Base-by-base conservation (phyloP, 2,113 vertebrate species). In the Tringa solitaria region DNA sequence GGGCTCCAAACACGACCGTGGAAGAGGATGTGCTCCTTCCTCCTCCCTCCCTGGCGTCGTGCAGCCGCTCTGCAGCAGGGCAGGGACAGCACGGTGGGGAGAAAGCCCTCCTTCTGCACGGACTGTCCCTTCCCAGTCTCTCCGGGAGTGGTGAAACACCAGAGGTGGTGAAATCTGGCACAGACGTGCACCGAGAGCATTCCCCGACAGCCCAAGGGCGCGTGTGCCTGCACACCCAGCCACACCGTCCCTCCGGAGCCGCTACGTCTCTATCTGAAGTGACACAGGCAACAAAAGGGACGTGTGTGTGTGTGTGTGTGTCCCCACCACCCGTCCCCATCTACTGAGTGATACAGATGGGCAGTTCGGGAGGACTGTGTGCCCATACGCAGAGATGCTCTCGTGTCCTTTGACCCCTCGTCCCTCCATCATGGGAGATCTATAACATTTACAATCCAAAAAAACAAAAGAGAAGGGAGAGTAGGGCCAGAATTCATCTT, bases 361-460 rank as follows among this genome's bases (percentile, higher is more conserved):
- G 81, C 91, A 92, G 53, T 16, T 90, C 37, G 8, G 86, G 91
- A 96, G 94, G 87, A 87, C 70, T 56, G 67, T 56, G 83, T 82
- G 65, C 88, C 93, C 93, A 87, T 86, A 93, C 90, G 93, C 95
- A 95, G 93, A 98, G 97, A 96, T 95, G 96, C 97, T 97, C 95
- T 53, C 22, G 6, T 72, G 97, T 97, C 97, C 98, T 98, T 94
- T 98, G 98, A 98, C 98, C 98, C 90, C 83, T 56, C 72, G 18
- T 97, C 98, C 97, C 95, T 98, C 98, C 98, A 98, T 98, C 98
- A 98, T 83, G 93, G 96, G 93, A 97, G 98, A 98, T 98, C 98
- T 98, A 98, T 98, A 98, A 97, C 97, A 97, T 98, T 98, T 98
- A 98, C 98, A 98, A 98, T 98, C 98, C 98, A 96, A 98, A 97